Evolutionary conservation across 1,140 invertebrate species (phyloP).

Genomic region (Cydia pomonella): DNA sequence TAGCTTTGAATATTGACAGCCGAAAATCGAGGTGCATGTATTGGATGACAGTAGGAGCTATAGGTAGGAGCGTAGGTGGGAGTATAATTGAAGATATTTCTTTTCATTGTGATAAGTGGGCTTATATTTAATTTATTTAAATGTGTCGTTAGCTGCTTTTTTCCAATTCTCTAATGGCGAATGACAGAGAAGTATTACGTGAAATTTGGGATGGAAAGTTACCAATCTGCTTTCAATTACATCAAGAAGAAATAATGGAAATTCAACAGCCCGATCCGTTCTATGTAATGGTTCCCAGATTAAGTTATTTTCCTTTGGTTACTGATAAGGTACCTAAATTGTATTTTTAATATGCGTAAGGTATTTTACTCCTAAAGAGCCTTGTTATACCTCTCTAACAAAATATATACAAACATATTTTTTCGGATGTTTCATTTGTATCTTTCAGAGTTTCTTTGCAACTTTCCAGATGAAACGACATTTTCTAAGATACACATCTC

Average conservation of each 20-base stretch:
- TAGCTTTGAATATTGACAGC: conserved; percentile 11
- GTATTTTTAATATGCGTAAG: background rate
- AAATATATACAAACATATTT: background rate
- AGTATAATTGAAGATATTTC: background rate
- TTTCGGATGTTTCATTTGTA: background rate
- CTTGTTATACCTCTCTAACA: background rate
- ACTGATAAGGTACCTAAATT: conserved; percentile 94
- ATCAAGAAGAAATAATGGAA: conserved; percentile 93
- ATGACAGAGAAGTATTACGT: conserved; percentile 94
- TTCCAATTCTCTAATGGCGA: conserved; percentile 85
- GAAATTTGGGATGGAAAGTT: conserved; percentile 98
- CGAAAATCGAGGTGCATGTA: background rate
- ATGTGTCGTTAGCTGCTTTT: background rate
- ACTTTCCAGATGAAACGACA: conserved; percentile 91
- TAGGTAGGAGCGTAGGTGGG: too few relatives aligned
- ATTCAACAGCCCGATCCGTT: conserved; percentile 94
- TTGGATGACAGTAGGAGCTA: background rate
- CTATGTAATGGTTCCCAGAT: conserved; percentile 96
- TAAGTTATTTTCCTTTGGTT: conserved; percentile 97
- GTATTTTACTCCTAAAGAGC: background rate
- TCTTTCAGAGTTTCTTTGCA: conserved; percentile 25
- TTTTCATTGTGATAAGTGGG: conserved; percentile 2
- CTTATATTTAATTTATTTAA: background rate
- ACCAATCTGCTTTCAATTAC: conserved; percentile 93
- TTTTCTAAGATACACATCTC: conserved; percentile 91